Evolutionary conservation across 1,140 invertebrate species (phyloP).

Genomic region (Cydia strobilella): DNA sequence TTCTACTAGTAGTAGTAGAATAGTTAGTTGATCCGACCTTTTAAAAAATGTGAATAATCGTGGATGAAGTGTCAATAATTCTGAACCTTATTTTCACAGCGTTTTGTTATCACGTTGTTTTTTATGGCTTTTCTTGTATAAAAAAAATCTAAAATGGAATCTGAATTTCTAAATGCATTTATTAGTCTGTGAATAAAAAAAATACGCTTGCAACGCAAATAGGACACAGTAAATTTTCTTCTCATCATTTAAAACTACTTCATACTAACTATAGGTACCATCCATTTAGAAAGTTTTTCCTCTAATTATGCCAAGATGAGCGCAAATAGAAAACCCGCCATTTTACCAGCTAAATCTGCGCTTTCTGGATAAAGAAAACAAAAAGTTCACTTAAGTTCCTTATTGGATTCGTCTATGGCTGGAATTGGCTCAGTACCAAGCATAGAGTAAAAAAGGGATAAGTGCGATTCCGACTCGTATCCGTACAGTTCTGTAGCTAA

Average conservation of each 20-base stretch:
- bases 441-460: background rate
- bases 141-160: background rate
- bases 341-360: slow-evolving; percentile 24
- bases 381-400: slow-evolving; percentile 27
- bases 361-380: slow-evolving; percentile 15
- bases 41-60: no score
- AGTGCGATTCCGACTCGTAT: background rate
- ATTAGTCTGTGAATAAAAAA: background rate
- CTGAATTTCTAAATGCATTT: background rate
- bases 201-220: background rate
- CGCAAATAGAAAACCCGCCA: slow-evolving; percentile 8
- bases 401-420: slow-evolving; percentile 30
- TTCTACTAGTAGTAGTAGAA: no score
- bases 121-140: no score
- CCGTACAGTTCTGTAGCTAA: background rate
- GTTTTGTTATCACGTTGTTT: no score
- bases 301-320: background rate
- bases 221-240: background rate
- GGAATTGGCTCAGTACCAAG: slow-evolving; percentile 24
- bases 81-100: no score
- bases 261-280: slow-evolving; percentile 5
- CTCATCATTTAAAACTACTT: background rate
- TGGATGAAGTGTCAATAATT: no score
- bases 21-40: no score
- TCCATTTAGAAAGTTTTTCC: slow-evolving; percentile 19